These are phyloP conservation scores for Eupithecia subfuscata DNA, from an alignment of 2,888 invertebrate species.

Conservation along the genomic window DNA sequence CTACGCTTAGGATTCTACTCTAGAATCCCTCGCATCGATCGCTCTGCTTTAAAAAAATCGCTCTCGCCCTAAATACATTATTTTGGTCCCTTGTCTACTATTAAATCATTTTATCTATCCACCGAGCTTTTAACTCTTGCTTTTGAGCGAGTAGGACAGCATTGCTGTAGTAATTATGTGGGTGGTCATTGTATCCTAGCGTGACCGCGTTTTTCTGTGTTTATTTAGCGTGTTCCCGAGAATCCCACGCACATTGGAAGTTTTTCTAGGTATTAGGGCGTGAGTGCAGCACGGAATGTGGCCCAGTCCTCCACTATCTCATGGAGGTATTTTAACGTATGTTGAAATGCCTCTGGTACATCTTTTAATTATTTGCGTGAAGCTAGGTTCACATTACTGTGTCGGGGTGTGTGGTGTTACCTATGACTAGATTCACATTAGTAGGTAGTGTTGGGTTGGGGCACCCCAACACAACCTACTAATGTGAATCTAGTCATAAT, in stretches of 20 bases:
- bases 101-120: background rate
- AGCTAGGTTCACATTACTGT: no score
- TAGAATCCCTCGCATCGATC: no score
- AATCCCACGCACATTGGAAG: constrained; percentile 61
- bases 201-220: constrained; percentile 53
- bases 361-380: constrained; percentile 1
- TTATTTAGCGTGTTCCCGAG: constrained; percentile 63
- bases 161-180: constrained; percentile 16
- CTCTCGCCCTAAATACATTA: no score
- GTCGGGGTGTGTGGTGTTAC: no score
- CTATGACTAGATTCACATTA: no score
- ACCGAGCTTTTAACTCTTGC: background rate
- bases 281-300: constrained; percentile 64
- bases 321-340: constrained; percentile 36
- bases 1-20: no score
- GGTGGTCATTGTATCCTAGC: constrained; percentile 58
- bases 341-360: constrained; percentile 5
- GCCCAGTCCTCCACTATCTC: constrained; percentile 50
- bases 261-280: constrained; percentile 68
- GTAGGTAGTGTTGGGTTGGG: no score
- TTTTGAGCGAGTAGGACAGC: background rate
- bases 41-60: no score
- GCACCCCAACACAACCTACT: no score
- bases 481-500: no score
- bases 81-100: no score